Base-by-base conservation (phyloP, 2,113 vertebrate species). In the Spilogale gracilis region DNA sequence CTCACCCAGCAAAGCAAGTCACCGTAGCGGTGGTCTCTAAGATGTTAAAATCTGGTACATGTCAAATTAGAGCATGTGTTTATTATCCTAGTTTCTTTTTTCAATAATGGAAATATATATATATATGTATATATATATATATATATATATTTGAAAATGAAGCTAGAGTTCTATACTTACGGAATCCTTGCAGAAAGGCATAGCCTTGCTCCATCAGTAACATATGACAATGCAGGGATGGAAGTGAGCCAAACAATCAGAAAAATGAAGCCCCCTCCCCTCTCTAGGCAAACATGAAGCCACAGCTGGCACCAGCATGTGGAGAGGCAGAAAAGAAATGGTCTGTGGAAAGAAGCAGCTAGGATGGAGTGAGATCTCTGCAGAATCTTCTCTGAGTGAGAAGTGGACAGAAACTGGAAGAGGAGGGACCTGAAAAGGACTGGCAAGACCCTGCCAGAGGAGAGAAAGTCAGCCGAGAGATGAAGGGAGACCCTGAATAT, bases 21-120 rank as follows among this genome's bases (percentile, higher is more conserved):
- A 11, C 48, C 3, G 63, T 5, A 54, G 58, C 25, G 52, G 88
- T 84, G 91, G 54, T 90, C 63, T 89, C 58, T 50, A 48, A 76
- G 23, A 65, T 25, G 43, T 45, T 76, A 80, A 65, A 94, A 92
- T 84, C 89, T 71, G 63, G 48, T 60, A 45, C 52, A 10, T 48
- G 93, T 94, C 84, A 95, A 94, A 88, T 48, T 54, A 83, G 56
- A 95, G 63, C 3, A 1, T 71, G 38, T 91, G 84, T 84, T 97
- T 85, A 86, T 91, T 74, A 63, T 92, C 63, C 80, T 11, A 32
- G 79, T 81, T 96, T 88, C 65, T 82, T 96, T 78, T 91, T 63
- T 20, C 65, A 83, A 69, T 23, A 63, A 52, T 61, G 56, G 54
- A 91, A 71, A 17, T 20, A n/a, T 20, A 73, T n/a, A 43, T 45